Percentiles rank a stretch among this genome's conserved stretches.
These are phyloP conservation scores for Pyralis farinalis DNA, from an alignment of 2,888 invertebrate genomes.

Conservation along the genomic window DNA sequence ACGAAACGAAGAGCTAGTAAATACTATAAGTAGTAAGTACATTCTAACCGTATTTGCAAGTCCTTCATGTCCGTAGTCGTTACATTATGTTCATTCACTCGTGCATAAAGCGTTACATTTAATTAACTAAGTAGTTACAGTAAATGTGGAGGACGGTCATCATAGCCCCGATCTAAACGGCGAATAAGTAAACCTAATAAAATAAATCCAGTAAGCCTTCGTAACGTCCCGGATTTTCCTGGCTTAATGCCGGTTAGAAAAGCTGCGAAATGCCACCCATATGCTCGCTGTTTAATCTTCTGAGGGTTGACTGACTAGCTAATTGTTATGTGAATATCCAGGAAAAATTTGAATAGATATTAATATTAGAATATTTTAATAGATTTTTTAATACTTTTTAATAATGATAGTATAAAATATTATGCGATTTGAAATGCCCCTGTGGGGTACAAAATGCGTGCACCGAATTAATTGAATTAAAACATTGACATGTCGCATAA, in stretches of 20 bases:
- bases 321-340: background rate
- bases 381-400: too few species aligned
- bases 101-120: constrained; percentile 36
- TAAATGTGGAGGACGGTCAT: constrained; percentile 45
- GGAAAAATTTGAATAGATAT: background rate
- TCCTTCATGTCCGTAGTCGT: background rate
- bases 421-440: too few species aligned
- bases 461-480: too few species aligned
- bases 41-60: background rate
- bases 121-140: constrained; percentile 54
- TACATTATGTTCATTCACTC: constrained; percentile 1
- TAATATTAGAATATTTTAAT: too few species aligned
- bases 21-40: too few species aligned
- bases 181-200: constrained; percentile 68
- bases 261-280: constrained; percentile 42
- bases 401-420: too few species aligned
- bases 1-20: too few species aligned
- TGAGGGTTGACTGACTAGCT: background rate
- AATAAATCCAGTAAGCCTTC: constrained; percentile 62
- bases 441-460: too few species aligned
- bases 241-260: constrained; percentile 58
- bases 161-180: constrained; percentile 44
- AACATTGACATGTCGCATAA: too few species aligned
- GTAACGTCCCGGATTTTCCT: constrained; percentile 54
- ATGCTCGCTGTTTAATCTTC: constrained; percentile 1